Conservation (phyloP, 2,113 vertebrate species). For the Salvelinus fontinalis region DNA sequence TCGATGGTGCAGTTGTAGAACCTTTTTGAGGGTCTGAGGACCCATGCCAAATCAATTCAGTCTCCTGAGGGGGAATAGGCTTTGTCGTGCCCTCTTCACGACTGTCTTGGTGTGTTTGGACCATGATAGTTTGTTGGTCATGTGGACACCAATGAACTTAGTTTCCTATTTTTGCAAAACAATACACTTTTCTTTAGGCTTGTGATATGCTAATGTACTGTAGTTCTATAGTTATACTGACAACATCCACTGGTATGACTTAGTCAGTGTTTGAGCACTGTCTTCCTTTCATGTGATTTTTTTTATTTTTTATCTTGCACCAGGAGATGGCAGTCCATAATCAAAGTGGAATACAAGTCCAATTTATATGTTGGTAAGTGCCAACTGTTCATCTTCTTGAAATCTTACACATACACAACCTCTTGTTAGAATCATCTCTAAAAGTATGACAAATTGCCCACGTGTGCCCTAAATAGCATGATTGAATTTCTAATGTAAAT, state of each 20-base stretch:
- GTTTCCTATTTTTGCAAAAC: not conserved
- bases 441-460: too few relatives aligned
- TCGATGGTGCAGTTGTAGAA: too few relatives aligned
- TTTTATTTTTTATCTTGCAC: constrained; percentile 86
- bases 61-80: too few relatives aligned
- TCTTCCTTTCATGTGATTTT: not conserved
- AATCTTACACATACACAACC: not conserved
- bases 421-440: too few relatives aligned
- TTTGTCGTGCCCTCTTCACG: too few relatives aligned
- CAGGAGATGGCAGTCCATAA: constrained; percentile 92
- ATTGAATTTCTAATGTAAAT: not conserved
- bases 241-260: not conserved
- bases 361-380: constrained; percentile 90
- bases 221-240: not conserved
- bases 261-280: not conserved
- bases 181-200: not conserved
- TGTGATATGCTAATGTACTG: not conserved
- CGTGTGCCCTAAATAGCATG: too few relatives aligned
- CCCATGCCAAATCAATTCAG: too few relatives aligned
- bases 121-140: too few relatives aligned
- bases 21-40: too few relatives aligned
- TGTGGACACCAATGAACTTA: too few relatives aligned
- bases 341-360: constrained; percentile 93
- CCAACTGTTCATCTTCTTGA: not conserved
- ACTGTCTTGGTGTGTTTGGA: too few relatives aligned